Evolutionary conservation across 2,113 vertebrate genomes (phyloP), one percentile per base, ranked within the genome.

Genomic region (Notothenia rossii): DNA sequence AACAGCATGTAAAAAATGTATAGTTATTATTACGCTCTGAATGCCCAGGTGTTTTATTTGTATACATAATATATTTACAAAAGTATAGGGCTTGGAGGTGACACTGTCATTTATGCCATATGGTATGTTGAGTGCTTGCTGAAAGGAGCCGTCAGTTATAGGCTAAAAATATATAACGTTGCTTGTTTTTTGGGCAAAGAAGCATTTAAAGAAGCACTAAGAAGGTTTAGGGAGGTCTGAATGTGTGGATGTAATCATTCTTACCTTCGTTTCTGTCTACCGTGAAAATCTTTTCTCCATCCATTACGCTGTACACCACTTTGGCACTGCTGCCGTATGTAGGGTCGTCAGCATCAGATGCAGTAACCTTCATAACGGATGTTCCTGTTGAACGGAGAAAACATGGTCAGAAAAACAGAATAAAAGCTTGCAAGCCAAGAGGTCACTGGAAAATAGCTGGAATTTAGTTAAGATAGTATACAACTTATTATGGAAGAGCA

Each of bases 351-450:
- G 97, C 98, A 33, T 99, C 98, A 0, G 96, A 98, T 0, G 98
- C 98, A 84, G 96, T 97, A 75, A 99, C 97, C 93, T 97, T 97
- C 97, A 99, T 99, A 83, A 99, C 97, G 0, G 98, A 99, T 0
- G 98, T 98, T 84, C 98, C 98, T 99, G 94, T 79, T n/a, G 68
- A 66, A 66, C 72, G 84, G 2, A 85, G 66, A 74, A 64, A 81
- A 14, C 25, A 45, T 61, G 62, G 72, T 82, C 72, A 78, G 22
- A 88, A 33, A 54, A n/a, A 65, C 9, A 55, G 10, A 54, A 43
- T 14, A 40, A 46, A 76, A 12, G 29, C 20, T 58, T 79, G 9
- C n/a, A 45, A 78, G 71, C 4, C 25, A 5, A 29, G 43, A 20
- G 40, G 22, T 14, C 51, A 69, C 51, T 11, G 8, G 76, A 46